Evolutionary conservation across 2,113 vertebrate species (phyloP), one percentile per base, ranked within the genome.

Genomic region (Laticauda laticaudata): DNA sequence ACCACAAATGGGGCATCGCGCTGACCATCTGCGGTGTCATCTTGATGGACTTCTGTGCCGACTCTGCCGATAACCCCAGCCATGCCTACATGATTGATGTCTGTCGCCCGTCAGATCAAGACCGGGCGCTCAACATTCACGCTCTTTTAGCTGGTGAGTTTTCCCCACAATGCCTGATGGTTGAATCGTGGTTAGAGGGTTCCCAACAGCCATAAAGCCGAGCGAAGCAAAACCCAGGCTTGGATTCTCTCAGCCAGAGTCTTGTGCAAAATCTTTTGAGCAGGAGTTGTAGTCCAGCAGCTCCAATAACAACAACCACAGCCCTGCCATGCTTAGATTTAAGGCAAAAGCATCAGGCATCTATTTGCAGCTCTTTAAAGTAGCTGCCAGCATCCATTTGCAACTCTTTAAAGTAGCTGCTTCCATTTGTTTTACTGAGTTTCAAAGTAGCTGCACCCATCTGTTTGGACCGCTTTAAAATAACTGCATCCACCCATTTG

Each of bases 31-130:
- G 99, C 0, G 99, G 99, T 0, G 99, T 99, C 94, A 98, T 99
- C 86, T 97, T 99, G 91, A 99, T 99, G 99, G 99, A 99, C 97
- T 99, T 99, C 97, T 99, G 99, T 0, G 99, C 99, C 0, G 99
- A 99, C 97, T 99, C 99, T 0, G 99, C 99, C 0, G 99, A 99
- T 95, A 99, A 98, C 95, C 99, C 99, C 10, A 99, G 99, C 94
- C 99, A 99, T 0, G 99, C 99, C 45, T 99, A 99, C 97, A 99
- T 99, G 99, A 99, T 99, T 99, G 99, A 99, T 3, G 99, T 99
- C 8, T 99, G 99, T 95, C 97, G 98, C 95, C 99, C 99, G 0
- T 98, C 97, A 43, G 99, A 99, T 96, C 99, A 99, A 96, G 99
- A 99, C 95, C 97, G 99, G 1, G 99, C 99, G 8, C 98, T 99